Evolutionary conservation across 2,797 vertebrate genomes (phyloP).

Genomic region (Poecilia wingei): DNA sequence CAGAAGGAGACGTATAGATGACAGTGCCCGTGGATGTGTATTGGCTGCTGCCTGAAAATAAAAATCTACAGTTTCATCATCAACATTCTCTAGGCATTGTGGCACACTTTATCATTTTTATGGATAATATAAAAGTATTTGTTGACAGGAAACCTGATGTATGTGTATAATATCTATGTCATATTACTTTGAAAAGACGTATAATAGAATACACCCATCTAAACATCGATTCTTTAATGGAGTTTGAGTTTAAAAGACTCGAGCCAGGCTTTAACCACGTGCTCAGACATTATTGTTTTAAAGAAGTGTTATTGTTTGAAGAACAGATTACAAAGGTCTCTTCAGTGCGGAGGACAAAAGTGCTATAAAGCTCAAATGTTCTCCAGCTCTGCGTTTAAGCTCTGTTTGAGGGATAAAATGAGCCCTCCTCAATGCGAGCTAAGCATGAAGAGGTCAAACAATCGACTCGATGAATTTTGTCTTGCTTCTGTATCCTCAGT

Average conservation of each 20-base stretch:
- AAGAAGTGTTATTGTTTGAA: slow-evolving; percentile 52
- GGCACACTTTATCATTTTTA: slow-evolving; percentile 4
- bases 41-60: slow-evolving; percentile 15
- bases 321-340: slow-evolving; percentile 60
- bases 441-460: slow-evolving; percentile 64
- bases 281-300: slow-evolving; percentile 34
- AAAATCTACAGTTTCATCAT: slow-evolving; percentile 19
- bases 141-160: slow-evolving; percentile 4
- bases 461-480: slow-evolving; percentile 55
- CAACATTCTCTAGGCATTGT: slow-evolving; percentile 5
- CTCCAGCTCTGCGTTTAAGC: slow-evolving; percentile 58
- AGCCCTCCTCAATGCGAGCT: slow-evolving; percentile 63
- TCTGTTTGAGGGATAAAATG: slow-evolving; percentile 57
- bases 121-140: slow-evolving; percentile 4
- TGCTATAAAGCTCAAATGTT: slow-evolving; percentile 59
- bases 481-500: slow-evolving; percentile 54
- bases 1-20: slow-evolving; percentile 19
- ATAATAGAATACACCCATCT: slow-evolving; percentile 7
- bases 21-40: slow-evolving; percentile 15
- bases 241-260: slow-evolving; percentile 7
- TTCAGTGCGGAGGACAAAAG: slow-evolving; percentile 56
- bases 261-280: slow-evolving; percentile 6
- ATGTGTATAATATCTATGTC: not conserved
- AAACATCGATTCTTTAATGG: slow-evolving; percentile 8
- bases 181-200: slow-evolving; percentile 8